Evolutionary conservation across 2,888 invertebrate genomes (phyloP), one percentile per base, ranked within the genome.

Genomic region (Eristalis arbustorum): DNA sequence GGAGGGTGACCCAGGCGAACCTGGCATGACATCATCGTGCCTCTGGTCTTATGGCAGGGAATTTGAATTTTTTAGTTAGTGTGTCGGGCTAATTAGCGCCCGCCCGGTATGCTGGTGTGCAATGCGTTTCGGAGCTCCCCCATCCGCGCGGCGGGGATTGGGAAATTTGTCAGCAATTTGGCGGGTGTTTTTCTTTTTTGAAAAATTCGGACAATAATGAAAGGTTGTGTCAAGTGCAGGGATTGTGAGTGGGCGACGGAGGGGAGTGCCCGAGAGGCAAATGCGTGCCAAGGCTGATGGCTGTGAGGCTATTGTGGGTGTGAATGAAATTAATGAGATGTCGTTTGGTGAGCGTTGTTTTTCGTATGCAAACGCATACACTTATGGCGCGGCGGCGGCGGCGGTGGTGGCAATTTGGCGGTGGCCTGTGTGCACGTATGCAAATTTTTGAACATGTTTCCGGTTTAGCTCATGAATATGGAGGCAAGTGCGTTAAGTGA

Each of bases 61-160:
- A 84, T 84, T 84, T 81, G 80, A 80, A 80, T 80, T 84, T n/a
- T 84, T 80, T 56, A 61, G 69, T 69, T 40, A 31, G 34, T 81
- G 62, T 66, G 67, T 75, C 84, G 71, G 66, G 63, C 72, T 84
- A 81, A 84, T 84, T 84, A 84, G 84, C 84, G 76, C 68, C 73
- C 10, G 31, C 31, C 72, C 66, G n/a, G 31, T 76, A 76, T 84
- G 76, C 72, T 72, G 81, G 84, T 81, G n/a, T 73, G 81, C 68
- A 76, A 49, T 49, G 25, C 63, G 31, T 10, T 31, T 31, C 0
- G 10, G 31, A 40, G 22, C 28, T 40, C 49, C 71, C 28, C 31
- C 18, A 62, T 75, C 59, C 40, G 37, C 34, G 59, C 34, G 59
- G 40, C 4, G 18, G 5, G 3, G 18, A 14, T 57, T 49, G 57